A percentile compares a stretch with the other conserved stretches of the same genome.
phyloP scores from a whole-genome alignment of 2,888 invertebrate species.

The Drosophila flavopinicola region DNA sequence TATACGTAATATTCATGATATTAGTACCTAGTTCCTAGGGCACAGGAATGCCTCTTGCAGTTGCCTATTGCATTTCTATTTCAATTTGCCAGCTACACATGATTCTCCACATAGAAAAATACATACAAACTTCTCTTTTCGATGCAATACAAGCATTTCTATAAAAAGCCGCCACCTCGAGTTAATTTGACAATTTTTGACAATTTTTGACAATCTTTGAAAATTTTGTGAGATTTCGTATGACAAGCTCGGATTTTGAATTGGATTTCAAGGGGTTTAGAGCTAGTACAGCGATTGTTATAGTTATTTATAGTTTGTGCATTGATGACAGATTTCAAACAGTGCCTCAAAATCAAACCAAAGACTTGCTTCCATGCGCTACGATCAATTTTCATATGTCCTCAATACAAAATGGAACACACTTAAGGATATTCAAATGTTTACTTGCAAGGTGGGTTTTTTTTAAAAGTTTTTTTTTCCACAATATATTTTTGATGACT shows the following conservation, averaged over 20 bases:
- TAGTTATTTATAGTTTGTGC: neutral
- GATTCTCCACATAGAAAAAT: slow-evolving; percentile 61
- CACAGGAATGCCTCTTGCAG: slow-evolving; percentile 64
- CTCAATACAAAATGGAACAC: slow-evolving; percentile 58
- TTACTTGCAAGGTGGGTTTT: slow-evolving; percentile 63
- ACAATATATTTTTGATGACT: too few relatives aligned
- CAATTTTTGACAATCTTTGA: too few relatives aligned
- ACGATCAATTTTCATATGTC: neutral
- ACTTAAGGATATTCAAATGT: slow-evolving; percentile 60
- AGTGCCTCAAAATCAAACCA: slow-evolving; percentile 8
- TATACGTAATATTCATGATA: slow-evolving; percentile 20
- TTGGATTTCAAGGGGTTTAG: slow-evolving; percentile 1
- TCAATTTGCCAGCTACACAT: slow-evolving; percentile 19
- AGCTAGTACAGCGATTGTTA: neutral
- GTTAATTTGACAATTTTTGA: slow-evolving; percentile 41
- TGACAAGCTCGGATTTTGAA: slow-evolving; percentile 39
- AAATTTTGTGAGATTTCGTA: slow-evolving; percentile 18
- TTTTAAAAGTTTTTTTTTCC: slow-evolving; percentile 11
- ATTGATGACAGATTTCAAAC: slow-evolving; percentile 11
- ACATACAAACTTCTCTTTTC: slow-evolving; percentile 56
- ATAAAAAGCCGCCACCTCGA: slow-evolving; percentile 14
- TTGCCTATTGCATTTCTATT: slow-evolving; percentile 12
- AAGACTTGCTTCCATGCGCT: neutral
- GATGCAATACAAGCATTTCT: slow-evolving; percentile 15
- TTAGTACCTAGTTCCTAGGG: slow-evolving; percentile 40